Evolutionary conservation across 30 jellyfish, hydroid and myxozoan species (phyloP), one percentile per base, ranked within the genome.

Genomic region (Aurelia aurita): DNA sequence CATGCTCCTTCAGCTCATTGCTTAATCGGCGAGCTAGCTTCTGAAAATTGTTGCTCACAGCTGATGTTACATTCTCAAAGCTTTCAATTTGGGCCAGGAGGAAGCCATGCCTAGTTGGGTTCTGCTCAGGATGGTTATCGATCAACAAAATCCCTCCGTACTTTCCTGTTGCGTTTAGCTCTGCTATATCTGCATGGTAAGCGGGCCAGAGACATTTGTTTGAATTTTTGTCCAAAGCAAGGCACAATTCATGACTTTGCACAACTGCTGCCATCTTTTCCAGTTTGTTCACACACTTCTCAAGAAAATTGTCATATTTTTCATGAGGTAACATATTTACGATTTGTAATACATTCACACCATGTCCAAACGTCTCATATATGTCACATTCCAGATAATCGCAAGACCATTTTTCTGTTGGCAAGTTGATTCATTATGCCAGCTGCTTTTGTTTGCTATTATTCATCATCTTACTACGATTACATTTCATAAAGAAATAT

Each of bases 251-350:
- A 22, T 55, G 67, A 22, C 12, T 19, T 19, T 55, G 29, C 67
- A 34, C 43, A 19, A 8, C 0, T 26, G 32, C 65, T 16, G 39
- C 66, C 82, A 70, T 70, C 22, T 32, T 18, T 18, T 26, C 22
- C 43, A 45, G 43, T 67, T 70, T 70, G 23, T 28, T 28, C 29
- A 70, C 39, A 27, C 82, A 70, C 23, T 15, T 27, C 22, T 70
- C 32, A 21, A 31, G 0, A 12, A 32, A 70, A 15, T 32, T 28
- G 51, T 70, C 75, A 45, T 26, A 70, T 45, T 45, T 70, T 21
- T 35, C 66, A 45, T 70, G 82, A 18, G 75, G 82, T 4, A 70
- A 67, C 22, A 70, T 28, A 67, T 35, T 70, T 15, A 70, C 82
- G 14, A 19, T 70, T 34, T 70, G 82, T 35, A 70, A 25, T 16